Evolutionary conservation across 1,140 invertebrate species (phyloP).

Genomic region (Pseudomyrmex gracilis): DNA sequence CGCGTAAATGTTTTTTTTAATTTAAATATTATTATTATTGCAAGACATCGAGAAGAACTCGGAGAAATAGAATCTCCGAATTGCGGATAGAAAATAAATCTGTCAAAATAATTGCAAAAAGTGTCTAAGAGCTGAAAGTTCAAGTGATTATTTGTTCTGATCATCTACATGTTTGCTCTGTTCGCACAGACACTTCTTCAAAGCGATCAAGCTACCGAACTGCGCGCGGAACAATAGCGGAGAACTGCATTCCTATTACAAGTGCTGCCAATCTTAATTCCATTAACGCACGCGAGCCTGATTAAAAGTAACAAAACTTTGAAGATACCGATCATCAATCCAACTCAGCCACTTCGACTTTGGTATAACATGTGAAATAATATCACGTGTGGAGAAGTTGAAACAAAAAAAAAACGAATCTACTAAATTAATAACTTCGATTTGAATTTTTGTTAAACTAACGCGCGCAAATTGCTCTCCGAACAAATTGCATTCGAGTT

Average conservation of each 20-base stretch:
- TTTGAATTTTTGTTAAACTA: neutral
- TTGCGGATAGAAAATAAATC: too few relatives aligned
- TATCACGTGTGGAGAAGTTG: neutral
- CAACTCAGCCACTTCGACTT: neutral
- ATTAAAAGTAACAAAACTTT: slow-evolving; percentile 55
- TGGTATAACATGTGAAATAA: neutral
- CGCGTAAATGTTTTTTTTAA: neutral
- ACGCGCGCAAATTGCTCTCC: neutral
- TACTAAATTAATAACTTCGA: neutral
- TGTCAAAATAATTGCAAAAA: too few relatives aligned
- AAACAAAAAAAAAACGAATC: neutral
- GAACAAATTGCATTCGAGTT: neutral
- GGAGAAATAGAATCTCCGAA: neutral
- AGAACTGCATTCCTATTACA: slow-evolving; percentile 21
- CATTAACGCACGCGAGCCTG: slow-evolving; percentile 51
- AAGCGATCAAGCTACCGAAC: slow-evolving; percentile 4
- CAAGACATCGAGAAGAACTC: neutral
- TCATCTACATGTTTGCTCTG: neutral
- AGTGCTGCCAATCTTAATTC: slow-evolving; percentile 49
- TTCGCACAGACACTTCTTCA: neutral
- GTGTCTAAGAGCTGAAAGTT: neutral
- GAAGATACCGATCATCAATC: slow-evolving; percentile 24
- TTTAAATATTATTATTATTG: neutral
- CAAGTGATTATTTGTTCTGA: neutral
- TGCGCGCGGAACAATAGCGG: slow-evolving; percentile 1